phyloP scores from a whole-genome alignment of 1,140 invertebrate species.

The Drosophila quadrilineata region DNA sequence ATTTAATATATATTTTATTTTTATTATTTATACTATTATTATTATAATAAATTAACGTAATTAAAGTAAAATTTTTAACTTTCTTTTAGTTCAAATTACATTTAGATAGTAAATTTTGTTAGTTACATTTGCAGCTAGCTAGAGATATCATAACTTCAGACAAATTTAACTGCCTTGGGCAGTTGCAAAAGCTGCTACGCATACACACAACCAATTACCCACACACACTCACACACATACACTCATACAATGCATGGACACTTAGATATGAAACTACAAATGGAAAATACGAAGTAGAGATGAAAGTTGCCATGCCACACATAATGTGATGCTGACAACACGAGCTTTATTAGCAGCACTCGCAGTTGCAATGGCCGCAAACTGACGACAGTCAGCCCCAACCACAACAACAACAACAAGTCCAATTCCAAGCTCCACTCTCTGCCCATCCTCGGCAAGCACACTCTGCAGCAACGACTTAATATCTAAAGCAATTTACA shows the following conservation, averaged over 20 bases:
- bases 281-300: too few relatives aligned
- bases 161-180: neutral
- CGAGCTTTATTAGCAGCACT: conserved; percentile 45
- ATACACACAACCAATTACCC: conserved; percentile 28
- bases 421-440: too few relatives aligned
- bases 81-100: too few relatives aligned
- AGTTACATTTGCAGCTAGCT: too few relatives aligned
- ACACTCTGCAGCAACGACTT: conserved; percentile 49
- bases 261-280: conserved; percentile 4
- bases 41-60: too few relatives aligned
- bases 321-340: conserved; percentile 53
- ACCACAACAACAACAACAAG: too few relatives aligned
- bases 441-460: conserved; percentile 11
- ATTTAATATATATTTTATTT: too few relatives aligned
- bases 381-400: neutral
- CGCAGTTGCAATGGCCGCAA: conserved; percentile 26
- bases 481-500: conserved; percentile 81
- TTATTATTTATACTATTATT: too few relatives aligned
- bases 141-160: too few relatives aligned
- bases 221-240: neutral
- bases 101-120: too few relatives aligned
- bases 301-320: conserved; percentile 41
- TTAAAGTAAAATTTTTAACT: too few relatives aligned
- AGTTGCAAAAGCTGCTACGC: conserved; percentile 20
- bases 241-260: neutral